Base-by-base conservation (phyloP, 2,797 vertebrate species). In the Muraenolepis orangiensis region DNA sequence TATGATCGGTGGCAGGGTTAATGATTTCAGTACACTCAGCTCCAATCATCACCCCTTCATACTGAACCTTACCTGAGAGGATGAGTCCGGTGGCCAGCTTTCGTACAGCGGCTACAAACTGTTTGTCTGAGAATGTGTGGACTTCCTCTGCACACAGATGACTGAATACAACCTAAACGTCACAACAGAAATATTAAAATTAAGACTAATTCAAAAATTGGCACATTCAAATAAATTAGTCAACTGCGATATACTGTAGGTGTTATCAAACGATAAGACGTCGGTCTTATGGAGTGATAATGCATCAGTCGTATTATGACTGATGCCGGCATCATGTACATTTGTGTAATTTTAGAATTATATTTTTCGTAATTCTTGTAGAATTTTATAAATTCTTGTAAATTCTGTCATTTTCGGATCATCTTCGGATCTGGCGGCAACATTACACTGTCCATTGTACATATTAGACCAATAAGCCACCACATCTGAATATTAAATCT, bases 101-200 rank as follows among this genome's bases (percentile, higher is more conserved):
- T 75, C 94, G 93, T 46, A 95, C 86, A 74, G 89, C 91, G 2
- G 90, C 77, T 78, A 95, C 34, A 79, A 95, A 94, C 73, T 94
- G 90, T 79, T 95, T 95, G 87, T 98, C 96, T 0, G 90, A 91
- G 81, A 97, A 92, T 71, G 78, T 29, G 36, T 91, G 88, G 66
- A 78, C 89, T 72, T 82, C 84, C 66, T 94, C 93, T 30, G 93
- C 90, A 78, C 90, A 90, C 61, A 99, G 90, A 85, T 94, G 93
- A 74, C 90, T 92, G 86, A 95, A 95, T 79, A 96, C 92, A 82
- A 97, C 90, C 97, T 99, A 85, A 32, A 78, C 20, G 78, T 0
- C 51, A 23, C 4, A 38, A 26, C n/a, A 26, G 26, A 23, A 23
- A 26, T 23, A 64, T 11, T n/a, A n/a, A 64, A 26, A 64, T 26